These are phyloP conservation scores for Galeopsomyia nigrocyanea DNA, from an alignment of 2,888 invertebrate species.

Conservation along the genomic window DNA sequence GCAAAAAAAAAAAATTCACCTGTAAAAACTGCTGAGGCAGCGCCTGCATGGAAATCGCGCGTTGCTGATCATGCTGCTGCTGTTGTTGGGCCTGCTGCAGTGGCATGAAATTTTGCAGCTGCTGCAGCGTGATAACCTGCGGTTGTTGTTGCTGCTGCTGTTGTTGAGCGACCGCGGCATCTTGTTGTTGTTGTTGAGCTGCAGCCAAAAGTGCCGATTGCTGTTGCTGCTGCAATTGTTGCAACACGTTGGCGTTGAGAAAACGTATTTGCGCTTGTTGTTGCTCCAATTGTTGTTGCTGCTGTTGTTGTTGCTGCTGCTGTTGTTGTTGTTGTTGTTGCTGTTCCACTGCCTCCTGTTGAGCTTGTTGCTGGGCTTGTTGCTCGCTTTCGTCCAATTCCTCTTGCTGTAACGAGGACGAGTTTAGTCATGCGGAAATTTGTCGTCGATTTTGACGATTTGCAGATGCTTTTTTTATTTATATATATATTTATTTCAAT, in stretches of 20 bases:
- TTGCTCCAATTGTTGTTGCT: conserved; percentile 55
- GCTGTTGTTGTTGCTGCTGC: conserved; percentile 56
- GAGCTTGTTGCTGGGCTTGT: conserved; percentile 42
- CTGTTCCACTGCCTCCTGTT: conserved; percentile 49
- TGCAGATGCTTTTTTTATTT: no score
- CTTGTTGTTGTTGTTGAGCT: conserved; percentile 60
- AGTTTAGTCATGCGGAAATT: no score
- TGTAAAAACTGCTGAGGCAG: conserved; percentile 72
- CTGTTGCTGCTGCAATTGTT: conserved; percentile 65
- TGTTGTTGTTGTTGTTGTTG: conserved; percentile 55
- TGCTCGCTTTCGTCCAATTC: conserved; percentile 61
- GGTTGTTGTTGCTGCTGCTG: conserved; percentile 65
- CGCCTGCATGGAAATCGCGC: conserved; percentile 69
- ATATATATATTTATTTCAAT: no score
- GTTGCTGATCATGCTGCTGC: conserved; percentile 64
- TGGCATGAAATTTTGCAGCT: conserved; percentile 70
- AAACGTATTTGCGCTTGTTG: conserved; percentile 63
- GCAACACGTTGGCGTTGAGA: conserved; percentile 64
- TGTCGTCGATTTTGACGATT: no score
- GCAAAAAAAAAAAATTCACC: conserved; percentile 55
- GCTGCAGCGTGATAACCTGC: conserved; percentile 70
- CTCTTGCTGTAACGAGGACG: conserved; percentile 54
- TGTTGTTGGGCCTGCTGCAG: conserved; percentile 63
- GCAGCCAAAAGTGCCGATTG: conserved; percentile 66
- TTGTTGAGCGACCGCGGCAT: conserved; percentile 63